Evolutionary conservation across 23 tunicate genomes (phyloP).

Genomic region (Trididemnum nubilum): DNA sequence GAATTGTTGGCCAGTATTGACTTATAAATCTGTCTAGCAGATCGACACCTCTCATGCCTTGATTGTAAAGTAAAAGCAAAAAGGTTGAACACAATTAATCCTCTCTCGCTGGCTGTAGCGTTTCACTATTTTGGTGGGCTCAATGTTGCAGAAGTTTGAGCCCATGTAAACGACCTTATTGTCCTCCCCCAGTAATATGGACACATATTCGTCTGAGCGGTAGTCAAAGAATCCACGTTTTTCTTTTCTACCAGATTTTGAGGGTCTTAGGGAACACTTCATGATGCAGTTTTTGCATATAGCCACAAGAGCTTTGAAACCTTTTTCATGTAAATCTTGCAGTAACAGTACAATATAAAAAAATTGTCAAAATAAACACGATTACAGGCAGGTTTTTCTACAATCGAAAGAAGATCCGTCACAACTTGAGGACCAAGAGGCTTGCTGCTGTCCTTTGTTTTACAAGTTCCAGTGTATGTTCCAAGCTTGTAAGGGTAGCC

Average conservation of each 20-base stretch:
- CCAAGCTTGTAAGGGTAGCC: conserved; percentile 4
- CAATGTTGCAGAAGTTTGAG: neutral
- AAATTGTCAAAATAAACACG: conserved; percentile 17
- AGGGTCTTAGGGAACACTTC: neutral
- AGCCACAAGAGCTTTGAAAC: neutral
- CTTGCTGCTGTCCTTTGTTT: conserved; percentile 4
- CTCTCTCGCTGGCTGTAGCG: conserved; percentile 1
- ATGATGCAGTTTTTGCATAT: neutral
- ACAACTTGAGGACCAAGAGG: conserved; percentile 9
- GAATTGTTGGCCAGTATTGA: conserved; percentile 9
- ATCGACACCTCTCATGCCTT: conserved; percentile 4
- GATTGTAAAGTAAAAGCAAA: conserved; percentile 5
- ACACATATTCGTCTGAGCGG: conserved; percentile 6
- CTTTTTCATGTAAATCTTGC: neutral
- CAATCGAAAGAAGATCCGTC: neutral
- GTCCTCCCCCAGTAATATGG: neutral
- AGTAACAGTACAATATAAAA: conserved; percentile 1
- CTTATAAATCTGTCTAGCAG: conserved; percentile 3
- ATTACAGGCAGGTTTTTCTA: conserved; percentile 4
- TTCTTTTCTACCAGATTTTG: conserved; percentile 7
- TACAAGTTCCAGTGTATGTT: conserved; percentile 2
- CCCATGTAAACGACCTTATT: conserved; percentile 7
- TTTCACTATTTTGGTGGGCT: conserved; percentile 12
- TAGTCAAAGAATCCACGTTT: conserved; percentile 7
- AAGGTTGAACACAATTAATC: conserved; percentile 12